Evolutionary conservation across 2,113 vertebrate genomes (phyloP).

Genomic region (Phaethornis superciliosus): DNA sequence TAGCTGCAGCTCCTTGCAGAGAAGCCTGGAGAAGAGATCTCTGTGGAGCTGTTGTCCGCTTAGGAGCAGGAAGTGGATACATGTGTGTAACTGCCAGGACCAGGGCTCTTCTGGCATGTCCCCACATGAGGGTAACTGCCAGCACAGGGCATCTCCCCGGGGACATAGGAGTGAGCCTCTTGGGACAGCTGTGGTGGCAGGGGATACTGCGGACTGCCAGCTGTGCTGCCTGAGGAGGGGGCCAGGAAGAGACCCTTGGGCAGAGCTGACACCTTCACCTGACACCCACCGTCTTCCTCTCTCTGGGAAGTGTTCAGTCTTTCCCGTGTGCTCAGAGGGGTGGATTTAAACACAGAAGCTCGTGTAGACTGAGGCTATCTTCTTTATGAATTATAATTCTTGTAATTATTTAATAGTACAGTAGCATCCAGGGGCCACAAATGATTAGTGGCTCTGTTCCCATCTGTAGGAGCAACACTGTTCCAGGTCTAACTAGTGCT

Average conservation of each 20-base stretch:
- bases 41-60: neutral
- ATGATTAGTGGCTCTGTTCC: slow-evolving; percentile 8
- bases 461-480: neutral
- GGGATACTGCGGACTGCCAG: fast-evolving
- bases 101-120: neutral
- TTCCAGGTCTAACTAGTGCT: neutral
- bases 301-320: neutral
- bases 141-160: neutral
- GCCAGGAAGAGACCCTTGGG: neutral
- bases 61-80: neutral
- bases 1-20: neutral
- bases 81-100: neutral
- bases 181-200: fast-evolving
- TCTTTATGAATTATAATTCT: slow-evolving; percentile 8
- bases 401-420: slow-evolving; percentile 23
- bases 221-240: neutral
- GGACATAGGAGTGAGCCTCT: fast-evolving
- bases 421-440: slow-evolving; percentile 28
- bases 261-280: neutral
- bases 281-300: neutral
- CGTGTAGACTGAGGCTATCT: slow-evolving; percentile 26
- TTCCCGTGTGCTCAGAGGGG: neutral
- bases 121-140: fast-evolving
- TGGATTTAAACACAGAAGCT: neutral
- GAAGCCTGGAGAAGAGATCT: neutral